A percentile compares a stretch with the other conserved stretches of the same genome.
Conservation (phyloP, 2,888 invertebrate species). For the Doris montereyensis region DNA sequence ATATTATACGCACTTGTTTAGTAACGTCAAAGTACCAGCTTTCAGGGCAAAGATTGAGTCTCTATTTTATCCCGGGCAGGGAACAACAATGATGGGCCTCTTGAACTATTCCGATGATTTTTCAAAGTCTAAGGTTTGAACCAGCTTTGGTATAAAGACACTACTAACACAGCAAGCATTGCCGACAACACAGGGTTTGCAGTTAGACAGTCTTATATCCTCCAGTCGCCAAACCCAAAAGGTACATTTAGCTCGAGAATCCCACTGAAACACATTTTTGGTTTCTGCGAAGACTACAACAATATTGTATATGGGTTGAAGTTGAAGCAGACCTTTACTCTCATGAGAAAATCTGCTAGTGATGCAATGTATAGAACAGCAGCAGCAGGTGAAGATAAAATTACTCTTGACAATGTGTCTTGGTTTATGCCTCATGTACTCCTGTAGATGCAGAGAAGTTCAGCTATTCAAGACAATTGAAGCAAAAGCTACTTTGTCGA, state of each 20-base stretch:
- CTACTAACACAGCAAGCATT: not conserved
- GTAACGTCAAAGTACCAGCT: not conserved
- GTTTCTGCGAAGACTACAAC: too few species aligned
- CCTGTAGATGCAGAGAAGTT: not conserved
- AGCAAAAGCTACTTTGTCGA: too few species aligned
- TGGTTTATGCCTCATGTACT: not conserved
- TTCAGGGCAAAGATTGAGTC: not conserved
- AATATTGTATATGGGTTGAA: slow-evolving; percentile 18
- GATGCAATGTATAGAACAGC: too few species aligned
- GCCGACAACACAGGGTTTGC: not conserved
- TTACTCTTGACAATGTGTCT: too few species aligned
- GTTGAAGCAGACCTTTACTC: slow-evolving; percentile 9
- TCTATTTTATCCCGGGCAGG: too few species aligned
- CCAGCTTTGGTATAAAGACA: not conserved
- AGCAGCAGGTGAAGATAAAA: too few species aligned
- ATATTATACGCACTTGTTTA: too few species aligned
- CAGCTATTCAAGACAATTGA: too few species aligned
- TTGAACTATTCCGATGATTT: not conserved
- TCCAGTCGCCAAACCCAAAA: too few species aligned
- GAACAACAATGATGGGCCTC: slow-evolving; percentile 14
- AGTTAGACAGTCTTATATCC: not conserved
- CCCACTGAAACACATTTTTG: too few species aligned
- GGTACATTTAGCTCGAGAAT: not conserved
- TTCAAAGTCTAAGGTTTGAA: too few species aligned
- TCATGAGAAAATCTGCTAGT: slow-evolving; percentile 13